Conservation (phyloP, 2,797 vertebrate genomes). For the Botia almorhae region DNA sequence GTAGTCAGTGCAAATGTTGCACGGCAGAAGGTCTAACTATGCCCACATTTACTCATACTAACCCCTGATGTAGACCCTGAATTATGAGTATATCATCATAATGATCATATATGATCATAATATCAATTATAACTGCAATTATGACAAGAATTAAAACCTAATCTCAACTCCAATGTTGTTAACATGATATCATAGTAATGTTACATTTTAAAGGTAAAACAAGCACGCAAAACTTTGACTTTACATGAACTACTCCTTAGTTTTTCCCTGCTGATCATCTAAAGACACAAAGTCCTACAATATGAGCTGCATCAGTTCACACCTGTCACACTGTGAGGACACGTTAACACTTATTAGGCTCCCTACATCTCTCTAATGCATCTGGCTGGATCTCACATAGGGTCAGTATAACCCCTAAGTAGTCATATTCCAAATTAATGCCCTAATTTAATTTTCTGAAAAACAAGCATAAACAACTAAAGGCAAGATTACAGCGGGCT, state of each 20-base stretch:
- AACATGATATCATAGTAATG: too few relatives aligned
- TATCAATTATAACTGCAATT: too few relatives aligned
- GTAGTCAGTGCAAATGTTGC: too few relatives aligned
- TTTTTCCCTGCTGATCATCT: conserved; percentile 60
- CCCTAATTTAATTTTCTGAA: neutral
- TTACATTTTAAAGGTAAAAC: too few relatives aligned
- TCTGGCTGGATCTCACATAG: neutral
- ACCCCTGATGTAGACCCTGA: too few relatives aligned
- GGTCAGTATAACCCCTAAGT: neutral
- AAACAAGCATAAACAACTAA: neutral
- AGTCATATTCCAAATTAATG: neutral
- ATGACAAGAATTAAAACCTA: too few relatives aligned
- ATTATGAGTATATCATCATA: too few relatives aligned
- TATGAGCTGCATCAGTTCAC: conserved; percentile 63
- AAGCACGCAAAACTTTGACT: too few relatives aligned
- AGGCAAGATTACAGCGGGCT: neutral
- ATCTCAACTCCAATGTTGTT: too few relatives aligned
- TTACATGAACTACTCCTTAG: conserved; percentile 50
- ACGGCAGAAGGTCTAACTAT: too few relatives aligned
- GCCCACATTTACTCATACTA: too few relatives aligned
- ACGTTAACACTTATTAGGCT: conserved; percentile 27
- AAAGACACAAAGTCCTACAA: conserved; percentile 51
- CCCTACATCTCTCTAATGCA: neutral
- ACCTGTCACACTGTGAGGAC: conserved; percentile 48
- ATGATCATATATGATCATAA: too few relatives aligned